Percentiles rank a stretch among this genome's conserved stretches.
These are phyloP conservation scores for Ambastaia sidthimunki DNA, from an alignment of 2,797 vertebrate genomes.

Conservation along the genomic window DNA sequence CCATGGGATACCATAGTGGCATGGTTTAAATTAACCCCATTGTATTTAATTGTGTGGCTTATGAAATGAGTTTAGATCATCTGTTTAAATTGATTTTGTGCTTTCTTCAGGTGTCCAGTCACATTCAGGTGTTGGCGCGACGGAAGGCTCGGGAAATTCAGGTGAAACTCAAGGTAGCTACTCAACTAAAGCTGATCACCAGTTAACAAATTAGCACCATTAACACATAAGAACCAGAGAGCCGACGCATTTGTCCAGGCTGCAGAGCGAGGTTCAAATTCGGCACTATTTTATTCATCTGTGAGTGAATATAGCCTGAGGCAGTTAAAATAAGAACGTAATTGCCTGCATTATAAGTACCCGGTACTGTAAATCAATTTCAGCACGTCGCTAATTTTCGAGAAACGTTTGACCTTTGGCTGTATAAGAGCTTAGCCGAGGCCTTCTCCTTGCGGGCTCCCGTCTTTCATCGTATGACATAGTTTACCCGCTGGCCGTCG, in stretches of 20 bases:
- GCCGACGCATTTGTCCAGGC: neutral
- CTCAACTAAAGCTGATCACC: constrained; percentile 42
- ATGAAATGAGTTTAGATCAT: too few species aligned
- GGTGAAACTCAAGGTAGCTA: constrained; percentile 95
- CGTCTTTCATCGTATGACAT: constrained; percentile 65
- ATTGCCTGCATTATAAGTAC: neutral
- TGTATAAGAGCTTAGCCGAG: constrained; percentile 28
- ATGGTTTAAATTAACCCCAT: neutral
- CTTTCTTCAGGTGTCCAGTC: constrained; percentile 89
- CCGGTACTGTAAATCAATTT: constrained; percentile 6
- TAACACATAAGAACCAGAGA: neutral
- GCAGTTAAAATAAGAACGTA: neutral
- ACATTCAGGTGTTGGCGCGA: constrained; percentile 95
- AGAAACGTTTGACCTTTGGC: constrained; percentile 49
- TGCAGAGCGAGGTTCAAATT: neutral
- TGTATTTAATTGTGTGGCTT: neutral
- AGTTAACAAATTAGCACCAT: constrained; percentile 40
- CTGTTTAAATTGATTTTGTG: neutral
- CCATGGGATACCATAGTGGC: neutral
- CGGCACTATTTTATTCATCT: neutral
- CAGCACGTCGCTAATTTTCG: constrained; percentile 29
- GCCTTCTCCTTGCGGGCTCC: constrained; percentile 49
- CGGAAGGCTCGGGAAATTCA: constrained; percentile 97
- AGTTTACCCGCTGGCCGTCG: constrained; percentile 63
- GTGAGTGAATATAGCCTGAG: neutral